These are phyloP conservation scores for Cryptotermes secundus DNA, from an alignment of 1,140 invertebrate species.

Conservation along the genomic window DNA sequence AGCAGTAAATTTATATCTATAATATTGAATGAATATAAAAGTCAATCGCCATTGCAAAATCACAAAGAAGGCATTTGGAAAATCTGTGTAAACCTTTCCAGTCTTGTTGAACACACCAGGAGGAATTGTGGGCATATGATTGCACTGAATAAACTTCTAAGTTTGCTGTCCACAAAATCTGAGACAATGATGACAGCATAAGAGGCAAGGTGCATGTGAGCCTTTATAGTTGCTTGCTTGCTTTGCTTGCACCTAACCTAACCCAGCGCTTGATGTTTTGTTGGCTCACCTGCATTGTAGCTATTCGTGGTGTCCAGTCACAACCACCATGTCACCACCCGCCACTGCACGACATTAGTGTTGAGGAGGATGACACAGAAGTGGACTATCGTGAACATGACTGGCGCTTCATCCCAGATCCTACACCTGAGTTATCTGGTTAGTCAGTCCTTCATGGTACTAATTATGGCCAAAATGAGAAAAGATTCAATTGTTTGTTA, in stretches of 20 bases:
- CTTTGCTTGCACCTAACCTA: not conserved
- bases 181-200: not conserved
- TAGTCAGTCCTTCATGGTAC: not conserved
- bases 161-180: not conserved
- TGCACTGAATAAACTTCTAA: not conserved
- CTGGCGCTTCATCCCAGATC: constrained; percentile 49
- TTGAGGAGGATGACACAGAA: constrained; percentile 56
- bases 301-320: not conserved
- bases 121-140: too few species aligned
- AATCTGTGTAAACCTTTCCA: too few species aligned
- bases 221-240: not conserved
- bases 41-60: too few species aligned
- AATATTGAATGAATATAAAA: too few species aligned
- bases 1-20: too few species aligned
- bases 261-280: not conserved
- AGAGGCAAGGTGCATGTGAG: not conserved
- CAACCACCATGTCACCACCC: constrained; percentile 29
- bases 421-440: not conserved
- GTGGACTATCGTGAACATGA: constrained; percentile 56
- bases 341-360: constrained; percentile 54
- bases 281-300: not conserved
- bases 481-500: too few species aligned
- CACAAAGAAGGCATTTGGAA: too few species aligned
- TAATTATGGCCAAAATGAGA: too few species aligned
- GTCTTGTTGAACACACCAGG: too few species aligned